Conservation (phyloP, 2,113 vertebrate genomes). For the Camelus bactrianus region DNA sequence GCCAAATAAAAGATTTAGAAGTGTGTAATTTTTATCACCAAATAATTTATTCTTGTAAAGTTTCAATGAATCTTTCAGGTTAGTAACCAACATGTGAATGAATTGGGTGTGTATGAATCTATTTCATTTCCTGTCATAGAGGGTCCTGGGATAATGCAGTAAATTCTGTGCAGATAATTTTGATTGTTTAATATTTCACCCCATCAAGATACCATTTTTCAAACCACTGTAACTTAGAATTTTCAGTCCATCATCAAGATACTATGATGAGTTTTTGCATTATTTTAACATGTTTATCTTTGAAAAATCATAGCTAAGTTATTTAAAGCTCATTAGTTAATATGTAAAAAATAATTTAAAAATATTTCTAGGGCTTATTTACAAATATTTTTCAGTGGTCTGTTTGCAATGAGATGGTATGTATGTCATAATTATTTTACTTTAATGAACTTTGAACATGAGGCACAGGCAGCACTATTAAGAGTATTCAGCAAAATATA, state of each 20-base stretch:
- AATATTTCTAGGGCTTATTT: background rate
- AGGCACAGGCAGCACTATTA: background rate
- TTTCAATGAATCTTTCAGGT: background rate
- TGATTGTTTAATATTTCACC: background rate
- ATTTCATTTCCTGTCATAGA: background rate
- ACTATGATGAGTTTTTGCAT: background rate
- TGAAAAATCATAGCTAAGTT: background rate
- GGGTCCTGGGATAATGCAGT: background rate
- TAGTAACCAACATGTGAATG: background rate
- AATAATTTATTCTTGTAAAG: background rate
- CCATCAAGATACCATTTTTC: background rate
- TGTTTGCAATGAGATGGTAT: background rate
- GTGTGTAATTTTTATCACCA: background rate
- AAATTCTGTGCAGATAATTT: background rate
- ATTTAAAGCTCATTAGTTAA: background rate
- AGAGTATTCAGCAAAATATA: background rate
- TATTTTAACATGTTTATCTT: conserved; percentile 20
- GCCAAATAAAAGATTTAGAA: background rate
- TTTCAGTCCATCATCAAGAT: background rate
- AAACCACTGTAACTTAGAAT: background rate
- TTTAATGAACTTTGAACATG: background rate
- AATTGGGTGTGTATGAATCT: background rate
- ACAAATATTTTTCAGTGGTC: background rate
- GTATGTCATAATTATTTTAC: background rate
- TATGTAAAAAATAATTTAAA: background rate